These are phyloP conservation scores for Conops quadrifasciatus DNA, from an alignment of 2,888 invertebrate species.

Conservation along the genomic window DNA sequence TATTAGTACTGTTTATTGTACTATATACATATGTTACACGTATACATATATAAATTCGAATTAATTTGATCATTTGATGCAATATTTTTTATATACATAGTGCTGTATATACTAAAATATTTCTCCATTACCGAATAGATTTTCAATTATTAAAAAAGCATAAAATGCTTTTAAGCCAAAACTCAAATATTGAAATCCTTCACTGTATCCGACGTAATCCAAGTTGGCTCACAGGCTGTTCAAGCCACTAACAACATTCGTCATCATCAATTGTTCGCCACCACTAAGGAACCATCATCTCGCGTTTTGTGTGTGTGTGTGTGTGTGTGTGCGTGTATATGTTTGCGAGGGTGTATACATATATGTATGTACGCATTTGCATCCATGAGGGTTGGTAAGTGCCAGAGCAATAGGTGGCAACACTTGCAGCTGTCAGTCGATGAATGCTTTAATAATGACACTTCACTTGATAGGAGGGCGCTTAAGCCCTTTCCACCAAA, in stretches of 20 bases:
- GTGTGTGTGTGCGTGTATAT: neutral
- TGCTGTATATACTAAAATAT: too few species aligned
- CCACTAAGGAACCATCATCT: neutral
- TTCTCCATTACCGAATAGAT: too few species aligned
- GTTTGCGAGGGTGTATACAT: neutral
- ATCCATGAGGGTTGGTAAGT: slow-evolving; percentile 31
- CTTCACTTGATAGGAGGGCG: slow-evolving; percentile 38
- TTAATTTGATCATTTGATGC: too few species aligned
- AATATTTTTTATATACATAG: too few species aligned
- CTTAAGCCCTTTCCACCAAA: slow-evolving; percentile 9
- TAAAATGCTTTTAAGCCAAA: too few species aligned
- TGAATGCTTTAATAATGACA: slow-evolving; percentile 59
- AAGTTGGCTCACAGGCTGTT: too few species aligned
- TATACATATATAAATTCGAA: too few species aligned
- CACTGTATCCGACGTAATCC: too few species aligned
- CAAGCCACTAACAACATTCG: neutral
- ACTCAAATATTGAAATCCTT: too few species aligned
- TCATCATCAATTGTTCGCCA: neutral
- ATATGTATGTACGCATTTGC: neutral
- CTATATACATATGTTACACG: too few species aligned
- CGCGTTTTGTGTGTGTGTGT: neutral
- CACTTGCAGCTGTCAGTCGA: slow-evolving; percentile 52
- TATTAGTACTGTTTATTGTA: too few species aligned
- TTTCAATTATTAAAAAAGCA: too few species aligned
- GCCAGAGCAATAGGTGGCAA: slow-evolving; percentile 29